Conservation (phyloP, 2,888 invertebrate genomes). For the Rhodophaea formosa region DNA sequence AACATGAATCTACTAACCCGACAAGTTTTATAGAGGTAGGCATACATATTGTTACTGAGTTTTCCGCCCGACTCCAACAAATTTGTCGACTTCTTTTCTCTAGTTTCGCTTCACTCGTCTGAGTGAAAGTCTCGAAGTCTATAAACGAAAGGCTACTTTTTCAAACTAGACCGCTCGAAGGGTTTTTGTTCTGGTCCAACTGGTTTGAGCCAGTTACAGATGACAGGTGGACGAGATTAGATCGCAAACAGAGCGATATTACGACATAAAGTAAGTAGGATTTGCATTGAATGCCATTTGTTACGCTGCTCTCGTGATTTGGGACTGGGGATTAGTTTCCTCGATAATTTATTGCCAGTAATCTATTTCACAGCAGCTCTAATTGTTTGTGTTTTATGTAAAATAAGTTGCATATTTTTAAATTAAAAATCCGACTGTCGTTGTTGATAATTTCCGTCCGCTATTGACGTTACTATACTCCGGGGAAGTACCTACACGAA, state of each 20-base stretch:
- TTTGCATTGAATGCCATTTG: conserved; percentile 9
- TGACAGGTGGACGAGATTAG: conserved; percentile 10
- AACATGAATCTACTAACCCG: too few relatives aligned
- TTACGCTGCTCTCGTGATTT: conserved; percentile 4
- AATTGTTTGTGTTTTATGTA: neutral
- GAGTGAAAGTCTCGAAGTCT: conserved; percentile 11
- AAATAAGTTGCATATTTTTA: too few relatives aligned
- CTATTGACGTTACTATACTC: too few relatives aligned
- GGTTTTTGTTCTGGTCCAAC: conserved; percentile 5
- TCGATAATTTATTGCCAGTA: neutral
- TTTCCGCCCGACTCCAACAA: neutral
- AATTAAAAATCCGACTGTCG: too few relatives aligned
- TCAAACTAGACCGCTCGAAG: neutral
- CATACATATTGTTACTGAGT: neutral
- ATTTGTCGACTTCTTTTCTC: neutral
- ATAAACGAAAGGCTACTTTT: conserved; percentile 9
- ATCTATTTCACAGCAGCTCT: neutral
- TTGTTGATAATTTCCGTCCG: too few relatives aligned
- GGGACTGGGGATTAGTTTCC: neutral
- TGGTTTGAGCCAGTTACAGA: neutral
- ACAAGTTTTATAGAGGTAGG: too few relatives aligned
- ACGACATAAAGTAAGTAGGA: conserved; percentile 10
- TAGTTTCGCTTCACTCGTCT: neutral
- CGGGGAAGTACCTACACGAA: too few relatives aligned
- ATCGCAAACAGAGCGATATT: conserved; percentile 2